Conservation (phyloP, 2,113 vertebrate species). For the Callaeas wilsoni region DNA sequence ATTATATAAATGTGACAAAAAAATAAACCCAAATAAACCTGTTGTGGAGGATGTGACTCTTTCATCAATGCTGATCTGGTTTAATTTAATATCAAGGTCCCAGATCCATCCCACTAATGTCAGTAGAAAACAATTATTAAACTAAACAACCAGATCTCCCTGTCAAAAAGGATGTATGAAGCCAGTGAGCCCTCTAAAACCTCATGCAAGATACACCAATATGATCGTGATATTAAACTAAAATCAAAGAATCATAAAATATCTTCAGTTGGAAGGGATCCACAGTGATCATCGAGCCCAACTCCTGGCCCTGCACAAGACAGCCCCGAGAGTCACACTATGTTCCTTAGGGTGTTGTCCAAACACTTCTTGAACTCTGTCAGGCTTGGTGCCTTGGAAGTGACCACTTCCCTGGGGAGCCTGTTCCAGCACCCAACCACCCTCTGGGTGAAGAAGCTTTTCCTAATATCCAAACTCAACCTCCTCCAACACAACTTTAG, state of each 20-base stretch:
- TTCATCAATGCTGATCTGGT: background rate
- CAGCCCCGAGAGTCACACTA: background rate
- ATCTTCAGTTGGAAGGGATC: background rate
- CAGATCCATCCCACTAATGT: background rate
- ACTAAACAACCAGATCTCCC: background rate
- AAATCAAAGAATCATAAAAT: background rate
- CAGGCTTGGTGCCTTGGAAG: background rate
- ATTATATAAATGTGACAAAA: background rate
- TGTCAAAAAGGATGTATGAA: background rate
- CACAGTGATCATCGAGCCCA: background rate
- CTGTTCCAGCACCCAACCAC: background rate
- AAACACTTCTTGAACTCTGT: background rate
- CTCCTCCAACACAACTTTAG: background rate
- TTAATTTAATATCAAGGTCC: background rate
- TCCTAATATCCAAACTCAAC: background rate
- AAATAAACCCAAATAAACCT: background rate
- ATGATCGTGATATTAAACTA: background rate
- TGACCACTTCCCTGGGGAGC: background rate
- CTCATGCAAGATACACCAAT: background rate
- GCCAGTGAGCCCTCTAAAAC: background rate
- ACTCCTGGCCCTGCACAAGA: background rate
- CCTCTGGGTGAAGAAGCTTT: background rate
- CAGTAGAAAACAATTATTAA: background rate
- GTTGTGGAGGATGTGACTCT: background rate
- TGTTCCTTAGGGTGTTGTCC: background rate